phyloP scores from a whole-genome alignment of 2,888 invertebrate genomes.

The Brachynemurus nebulosus region DNA sequence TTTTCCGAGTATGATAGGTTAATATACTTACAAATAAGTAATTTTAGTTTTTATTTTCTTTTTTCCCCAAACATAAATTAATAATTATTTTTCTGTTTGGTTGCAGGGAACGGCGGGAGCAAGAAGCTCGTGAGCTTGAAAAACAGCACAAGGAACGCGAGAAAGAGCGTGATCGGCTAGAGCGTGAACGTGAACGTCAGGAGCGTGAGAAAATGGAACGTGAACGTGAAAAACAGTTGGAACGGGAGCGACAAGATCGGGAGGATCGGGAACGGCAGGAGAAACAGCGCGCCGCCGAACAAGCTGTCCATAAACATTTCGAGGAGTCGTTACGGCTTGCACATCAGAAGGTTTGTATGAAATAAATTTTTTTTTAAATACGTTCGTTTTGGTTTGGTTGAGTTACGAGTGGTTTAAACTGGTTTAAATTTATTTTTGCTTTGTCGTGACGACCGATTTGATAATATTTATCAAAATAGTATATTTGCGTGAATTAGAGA shows the following conservation, averaged over 20 bases:
- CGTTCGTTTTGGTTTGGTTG: too few species aligned
- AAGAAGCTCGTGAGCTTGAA: conserved; percentile 48
- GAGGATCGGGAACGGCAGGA: conserved; percentile 41
- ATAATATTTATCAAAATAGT: too few species aligned
- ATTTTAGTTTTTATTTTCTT: too few species aligned
- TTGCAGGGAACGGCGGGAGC: conserved; percentile 48
- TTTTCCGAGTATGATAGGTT: too few species aligned
- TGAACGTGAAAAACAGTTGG: conserved; percentile 36
- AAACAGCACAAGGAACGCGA: conserved; percentile 41
- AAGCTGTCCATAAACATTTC: conserved; percentile 76
- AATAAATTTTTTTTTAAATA: neutral
- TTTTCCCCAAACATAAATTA: too few species aligned
- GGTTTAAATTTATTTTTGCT: too few species aligned
- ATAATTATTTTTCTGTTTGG: conserved; percentile 2
- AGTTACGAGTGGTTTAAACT: too few species aligned
- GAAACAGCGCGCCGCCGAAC: conserved; percentile 45
- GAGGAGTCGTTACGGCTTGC: conserved; percentile 71
- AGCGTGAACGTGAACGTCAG: conserved; percentile 39
- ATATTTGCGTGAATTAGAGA: too few species aligned
- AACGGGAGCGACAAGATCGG: conserved; percentile 34
- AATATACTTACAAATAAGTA: too few species aligned
- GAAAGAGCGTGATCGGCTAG: conserved; percentile 32
- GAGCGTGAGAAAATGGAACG: conserved; percentile 34
- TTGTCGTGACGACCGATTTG: too few species aligned
- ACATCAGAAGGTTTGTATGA: conserved; percentile 52